Base-by-base conservation (phyloP, 1,140 invertebrate genomes). In the Hermatobates lingyangjiaoensis region DNA sequence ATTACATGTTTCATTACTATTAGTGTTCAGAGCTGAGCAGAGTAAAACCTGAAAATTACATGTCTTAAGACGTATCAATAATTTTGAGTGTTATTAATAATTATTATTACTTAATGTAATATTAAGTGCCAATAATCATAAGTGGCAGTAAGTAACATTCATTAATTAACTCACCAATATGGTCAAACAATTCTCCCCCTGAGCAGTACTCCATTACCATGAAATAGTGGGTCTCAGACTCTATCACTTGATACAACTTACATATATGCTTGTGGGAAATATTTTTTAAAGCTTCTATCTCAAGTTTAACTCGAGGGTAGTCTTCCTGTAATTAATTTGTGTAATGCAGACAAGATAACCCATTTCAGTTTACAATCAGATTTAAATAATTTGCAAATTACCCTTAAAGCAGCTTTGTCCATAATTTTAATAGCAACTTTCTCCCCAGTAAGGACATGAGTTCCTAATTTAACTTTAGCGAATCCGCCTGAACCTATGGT, bases 371-470 rank as follows among this genome's bases (percentile, higher is more conserved):
- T 4, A 28, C 47, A 48, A 28, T 15, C 18, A 34, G 10, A 28
- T 28, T 12, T 14, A 12, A 42, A 42, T 42, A 12, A 18, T 18
- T 5, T 5, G 3, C 25, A 12, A 30, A 24, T 70, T 71, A 85
- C 82, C 25, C 81, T 81, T 47, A 88, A 62, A 20, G 69, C 63
- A 48, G 67, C 66, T 66, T 89, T 89, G 56, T 87, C 79, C 74
- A 89, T 85, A 27, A 87, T 84, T 70, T 89, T 89, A 48, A 88
- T 75, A n/a, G 85, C 85, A 48, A 88, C 84, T 63, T 83, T 82
- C 61, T 86, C 80, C 34, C 80, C 80, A 38, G 85, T 87, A 2
- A 81, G 64, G 12, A 77, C 57, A 67, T 89, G 85, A 14, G 75
- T 83, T 1, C 76, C 85, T 24, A 84, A 65, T 60, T 85, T 84